phyloP scores from a whole-genome alignment of 2,888 invertebrate species.

The Drosophila conformis region DNA sequence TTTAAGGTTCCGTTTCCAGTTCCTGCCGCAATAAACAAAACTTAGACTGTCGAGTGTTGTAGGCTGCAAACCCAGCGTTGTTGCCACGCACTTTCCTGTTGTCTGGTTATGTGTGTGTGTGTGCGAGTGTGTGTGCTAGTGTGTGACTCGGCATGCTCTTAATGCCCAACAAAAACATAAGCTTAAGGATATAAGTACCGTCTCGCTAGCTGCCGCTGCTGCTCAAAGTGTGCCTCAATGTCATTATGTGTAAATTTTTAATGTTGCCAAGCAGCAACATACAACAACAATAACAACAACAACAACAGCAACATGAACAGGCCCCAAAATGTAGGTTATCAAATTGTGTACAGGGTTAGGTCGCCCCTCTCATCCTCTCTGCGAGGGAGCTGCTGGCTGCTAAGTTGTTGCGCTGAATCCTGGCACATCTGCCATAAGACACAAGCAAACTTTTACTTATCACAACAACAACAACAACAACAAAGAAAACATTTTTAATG shows the following conservation, averaged over 20 bases:
- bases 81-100: slow-evolving; percentile 42
- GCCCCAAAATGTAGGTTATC: slow-evolving; percentile 73
- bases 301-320: slow-evolving; percentile 5
- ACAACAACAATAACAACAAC: slow-evolving; percentile 15
- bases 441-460: slow-evolving; percentile 66
- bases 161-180: slow-evolving; percentile 78
- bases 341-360: slow-evolving; percentile 65
- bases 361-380: slow-evolving; percentile 7
- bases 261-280: slow-evolving; percentile 59
- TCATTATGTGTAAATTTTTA: slow-evolving; percentile 79
- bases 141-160: slow-evolving; percentile 71
- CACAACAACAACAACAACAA: slow-evolving; percentile 16
- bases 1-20: slow-evolving; percentile 44
- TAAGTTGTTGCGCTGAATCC: slow-evolving; percentile 57
- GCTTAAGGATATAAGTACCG: slow-evolving; percentile 67
- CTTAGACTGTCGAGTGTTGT: slow-evolving; percentile 45
- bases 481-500: slow-evolving; percentile 49
- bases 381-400: not conserved
- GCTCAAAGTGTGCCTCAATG: slow-evolving; percentile 52
- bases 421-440: slow-evolving; percentile 53
- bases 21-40: slow-evolving; percentile 45
- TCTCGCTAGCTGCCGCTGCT: slow-evolving; percentile 11
- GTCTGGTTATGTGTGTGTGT: slow-evolving; percentile 4
- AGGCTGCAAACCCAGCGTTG: slow-evolving; percentile 36
- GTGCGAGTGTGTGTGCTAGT: slow-evolving; percentile 9